A percentile compares a stretch with the other conserved stretches of the same genome.
Evolutionary conservation across 2,113 vertebrate species (phyloP).

Genomic region (Sarotherodon lohbergeri): DNA sequence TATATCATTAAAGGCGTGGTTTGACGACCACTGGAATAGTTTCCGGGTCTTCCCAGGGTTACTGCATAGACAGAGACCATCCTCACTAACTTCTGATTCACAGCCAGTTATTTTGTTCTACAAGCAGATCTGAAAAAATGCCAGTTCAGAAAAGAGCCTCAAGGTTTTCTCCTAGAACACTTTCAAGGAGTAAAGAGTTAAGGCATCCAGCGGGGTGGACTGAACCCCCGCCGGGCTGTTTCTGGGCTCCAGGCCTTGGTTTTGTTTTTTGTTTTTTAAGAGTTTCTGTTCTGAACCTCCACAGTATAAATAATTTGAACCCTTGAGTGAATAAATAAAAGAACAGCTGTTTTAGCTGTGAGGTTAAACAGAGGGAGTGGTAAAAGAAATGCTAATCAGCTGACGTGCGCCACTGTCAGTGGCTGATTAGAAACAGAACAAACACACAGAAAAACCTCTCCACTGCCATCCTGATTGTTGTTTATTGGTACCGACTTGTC

Average conservation of each 20-base stretch:
- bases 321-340: background rate
- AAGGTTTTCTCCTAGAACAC: background rate
- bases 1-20: rapidly evolving
- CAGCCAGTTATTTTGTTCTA: background rate
- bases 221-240: background rate
- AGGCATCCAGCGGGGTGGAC: background rate
- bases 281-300: background rate
- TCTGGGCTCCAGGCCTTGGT: background rate
- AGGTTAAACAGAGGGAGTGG: background rate
- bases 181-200: background rate
- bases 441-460: background rate
- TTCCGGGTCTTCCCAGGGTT: background rate
- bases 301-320: background rate
- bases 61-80: background rate
- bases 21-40: rapidly evolving
- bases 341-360: background rate
- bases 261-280: background rate
- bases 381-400: background rate
- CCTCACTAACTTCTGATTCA: background rate
- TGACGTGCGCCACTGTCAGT: background rate
- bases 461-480: background rate
- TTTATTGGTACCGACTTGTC: rapidly evolving
- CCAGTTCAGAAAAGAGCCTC: background rate
- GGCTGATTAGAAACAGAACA: background rate
- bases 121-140: background rate